Percentiles rank a stretch among this genome's conserved stretches.
Conservation (phyloP, 2,113 vertebrate species). For the Phylloscopus trochilus region DNA sequence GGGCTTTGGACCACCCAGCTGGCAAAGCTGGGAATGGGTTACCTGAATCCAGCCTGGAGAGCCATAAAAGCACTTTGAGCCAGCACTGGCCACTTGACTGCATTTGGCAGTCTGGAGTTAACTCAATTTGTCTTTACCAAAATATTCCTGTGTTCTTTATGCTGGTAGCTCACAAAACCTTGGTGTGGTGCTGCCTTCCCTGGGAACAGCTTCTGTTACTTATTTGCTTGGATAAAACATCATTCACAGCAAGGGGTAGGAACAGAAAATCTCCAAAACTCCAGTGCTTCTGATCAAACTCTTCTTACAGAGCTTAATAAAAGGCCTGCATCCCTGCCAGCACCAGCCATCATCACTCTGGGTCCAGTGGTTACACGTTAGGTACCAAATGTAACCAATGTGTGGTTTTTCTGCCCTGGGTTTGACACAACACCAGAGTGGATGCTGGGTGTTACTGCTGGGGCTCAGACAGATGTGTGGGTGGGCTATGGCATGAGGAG, state of each 20-base stretch:
- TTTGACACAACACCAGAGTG: rapidly evolving
- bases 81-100: neutral
- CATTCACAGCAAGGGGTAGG: neutral
- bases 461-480: neutral
- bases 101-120: neutral
- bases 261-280: neutral
- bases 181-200: neutral
- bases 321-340: neutral
- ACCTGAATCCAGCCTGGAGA: neutral
- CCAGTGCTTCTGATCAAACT: neutral
- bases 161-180: neutral
- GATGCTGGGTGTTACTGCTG: neutral
- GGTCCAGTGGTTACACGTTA: neutral
- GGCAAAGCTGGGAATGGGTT: neutral
- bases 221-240: neutral
- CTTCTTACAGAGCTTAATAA: neutral
- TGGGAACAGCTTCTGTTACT: neutral
- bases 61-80: rapidly evolving
- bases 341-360: neutral
- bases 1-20: neutral
- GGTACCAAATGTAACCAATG: rapidly evolving
- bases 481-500: neutral
- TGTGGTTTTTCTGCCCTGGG: neutral
- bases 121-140: neutral
- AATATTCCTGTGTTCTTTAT: neutral